Conservation (phyloP, 2,113 vertebrate species). For the Epinephelus moara region DNA sequence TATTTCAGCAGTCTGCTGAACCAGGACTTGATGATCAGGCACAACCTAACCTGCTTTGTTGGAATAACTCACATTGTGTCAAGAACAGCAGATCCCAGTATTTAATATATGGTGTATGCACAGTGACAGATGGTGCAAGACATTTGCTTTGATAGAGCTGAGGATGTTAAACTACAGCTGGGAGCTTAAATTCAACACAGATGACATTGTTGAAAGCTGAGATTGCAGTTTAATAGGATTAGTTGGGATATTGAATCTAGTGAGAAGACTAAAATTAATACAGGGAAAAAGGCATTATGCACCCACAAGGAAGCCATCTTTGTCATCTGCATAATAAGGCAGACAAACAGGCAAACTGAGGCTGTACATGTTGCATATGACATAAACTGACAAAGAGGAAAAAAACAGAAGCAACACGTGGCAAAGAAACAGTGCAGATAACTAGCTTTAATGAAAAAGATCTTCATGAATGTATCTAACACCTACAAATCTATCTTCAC, state of each 20-base stretch:
- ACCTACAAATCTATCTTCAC: not conserved
- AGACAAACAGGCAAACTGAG: not conserved
- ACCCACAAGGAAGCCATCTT: conserved; percentile 3
- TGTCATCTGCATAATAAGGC: not conserved
- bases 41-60: not conserved
- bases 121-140: conserved; percentile 27
- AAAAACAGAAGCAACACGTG: not conserved
- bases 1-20: not conserved
- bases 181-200: conserved; percentile 51
- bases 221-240: conserved; percentile 63
- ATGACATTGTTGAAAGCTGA: conserved; percentile 54
- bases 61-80: not conserved
- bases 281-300: not conserved
- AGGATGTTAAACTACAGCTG: conserved; percentile 46
- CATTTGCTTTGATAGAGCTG: conserved; percentile 24
- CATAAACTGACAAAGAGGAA: not conserved
- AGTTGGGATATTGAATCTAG: conserved; percentile 31
- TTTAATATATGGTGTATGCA: not conserved
- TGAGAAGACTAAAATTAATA: conserved; percentile 48
- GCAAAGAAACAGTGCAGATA: not conserved
- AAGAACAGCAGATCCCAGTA: conserved; percentile 13
- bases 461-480: not conserved
- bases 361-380: not conserved
- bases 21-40: not conserved
- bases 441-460: not conserved